Conservation (phyloP, 2,888 invertebrate species). For the Ophioninae sp. region DNA sequence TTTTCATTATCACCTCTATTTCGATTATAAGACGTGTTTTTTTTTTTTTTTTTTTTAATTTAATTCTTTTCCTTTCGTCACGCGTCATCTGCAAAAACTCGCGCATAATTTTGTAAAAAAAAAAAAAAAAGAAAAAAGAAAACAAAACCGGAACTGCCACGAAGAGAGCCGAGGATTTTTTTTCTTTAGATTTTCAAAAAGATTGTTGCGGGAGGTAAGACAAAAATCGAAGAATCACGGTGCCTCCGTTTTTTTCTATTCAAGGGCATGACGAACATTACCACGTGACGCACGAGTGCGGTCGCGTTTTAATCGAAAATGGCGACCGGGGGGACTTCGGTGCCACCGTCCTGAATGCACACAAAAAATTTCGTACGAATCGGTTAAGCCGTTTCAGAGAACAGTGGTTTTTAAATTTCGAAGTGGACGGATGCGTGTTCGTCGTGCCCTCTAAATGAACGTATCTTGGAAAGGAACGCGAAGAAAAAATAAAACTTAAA, state of each 20-base stretch:
- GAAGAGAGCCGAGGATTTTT: neutral
- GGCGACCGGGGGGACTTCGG: no score
- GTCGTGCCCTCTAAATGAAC: no score
- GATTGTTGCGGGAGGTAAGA: neutral
- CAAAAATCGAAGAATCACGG: neutral
- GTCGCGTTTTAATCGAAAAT: no score
- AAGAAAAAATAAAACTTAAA: slow-evolving; percentile 12
- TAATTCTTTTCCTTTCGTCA: neutral
- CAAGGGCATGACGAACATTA: no score
- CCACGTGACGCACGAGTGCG: no score
- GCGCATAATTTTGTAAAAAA: neutral
- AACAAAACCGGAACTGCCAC: neutral
- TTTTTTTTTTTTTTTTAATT: no score
- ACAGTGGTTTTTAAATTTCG: no score
- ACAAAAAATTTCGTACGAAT: no score
- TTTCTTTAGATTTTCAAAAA: neutral
- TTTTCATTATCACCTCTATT: neutral
- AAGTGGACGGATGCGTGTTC: no score
- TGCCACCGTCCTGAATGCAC: no score
- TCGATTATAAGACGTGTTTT: neutral
- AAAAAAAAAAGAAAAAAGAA: neutral
- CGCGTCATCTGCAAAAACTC: neutral
- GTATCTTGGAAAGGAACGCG: no score
- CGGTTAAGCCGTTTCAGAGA: no score
- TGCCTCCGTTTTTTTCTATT: neutral